Evolutionary conservation across 2,888 invertebrate genomes (phyloP).

Genomic region (Mantis religiosa): DNA sequence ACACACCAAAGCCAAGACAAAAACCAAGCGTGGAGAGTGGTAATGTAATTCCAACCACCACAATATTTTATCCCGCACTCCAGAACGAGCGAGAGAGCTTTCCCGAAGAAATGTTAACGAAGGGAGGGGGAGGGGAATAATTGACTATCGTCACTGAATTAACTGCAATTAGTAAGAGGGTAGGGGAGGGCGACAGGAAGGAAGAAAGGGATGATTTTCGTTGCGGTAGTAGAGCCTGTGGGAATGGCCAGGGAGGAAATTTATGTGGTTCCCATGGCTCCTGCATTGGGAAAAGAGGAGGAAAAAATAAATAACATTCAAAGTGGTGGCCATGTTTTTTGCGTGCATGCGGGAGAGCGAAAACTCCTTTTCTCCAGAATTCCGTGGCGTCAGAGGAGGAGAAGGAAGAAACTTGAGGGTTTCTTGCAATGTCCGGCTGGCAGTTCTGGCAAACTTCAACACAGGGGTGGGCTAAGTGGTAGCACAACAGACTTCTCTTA

Average conservation of each 20-base stretch:
- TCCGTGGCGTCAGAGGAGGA: background rate
- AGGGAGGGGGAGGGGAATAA: conserved; percentile 12
- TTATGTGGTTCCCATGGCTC: background rate
- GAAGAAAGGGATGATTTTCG: background rate
- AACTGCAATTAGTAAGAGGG: conserved; percentile 8
- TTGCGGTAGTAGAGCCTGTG: conserved; percentile 1
- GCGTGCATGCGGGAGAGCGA: background rate
- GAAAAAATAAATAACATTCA: background rate
- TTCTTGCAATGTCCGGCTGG: background rate
- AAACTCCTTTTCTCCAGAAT: background rate
- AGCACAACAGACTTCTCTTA: background rate
- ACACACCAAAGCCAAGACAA: background rate
- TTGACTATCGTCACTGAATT: conserved; percentile 16
- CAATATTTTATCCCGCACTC: conserved; percentile 10
- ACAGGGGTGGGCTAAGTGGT: background rate
- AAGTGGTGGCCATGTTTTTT: background rate
- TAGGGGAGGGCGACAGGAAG: background rate
- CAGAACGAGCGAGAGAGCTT: background rate
- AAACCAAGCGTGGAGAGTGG: background rate
- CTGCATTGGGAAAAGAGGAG: background rate
- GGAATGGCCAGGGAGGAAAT: background rate
- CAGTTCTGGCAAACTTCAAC: background rate
- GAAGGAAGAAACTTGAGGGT: background rate
- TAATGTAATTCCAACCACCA: conserved; percentile 10
- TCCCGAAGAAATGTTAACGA: conserved; percentile 15